A percentile compares a stretch with the other conserved stretches of the same genome.
These are phyloP conservation scores for Brenthis ino DNA, from an alignment of 2,888 invertebrate genomes.

Conservation along the genomic window DNA sequence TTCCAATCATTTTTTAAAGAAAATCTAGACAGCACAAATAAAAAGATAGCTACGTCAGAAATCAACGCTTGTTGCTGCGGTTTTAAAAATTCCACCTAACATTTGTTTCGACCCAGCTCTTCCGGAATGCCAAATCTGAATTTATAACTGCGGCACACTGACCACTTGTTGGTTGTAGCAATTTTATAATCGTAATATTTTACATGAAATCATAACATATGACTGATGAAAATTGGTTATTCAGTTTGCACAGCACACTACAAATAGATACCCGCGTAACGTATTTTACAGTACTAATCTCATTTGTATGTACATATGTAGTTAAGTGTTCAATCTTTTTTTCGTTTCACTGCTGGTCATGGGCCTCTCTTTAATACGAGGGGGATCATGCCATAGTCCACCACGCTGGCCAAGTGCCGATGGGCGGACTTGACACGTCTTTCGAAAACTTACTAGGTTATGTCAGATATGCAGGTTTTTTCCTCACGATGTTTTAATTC, in stretches of 20 bases:
- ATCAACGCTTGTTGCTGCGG: conserved; percentile 13
- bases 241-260: background rate
- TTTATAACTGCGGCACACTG: conserved; percentile 22
- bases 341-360: too few species aligned
- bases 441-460: too few species aligned
- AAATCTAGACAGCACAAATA: conserved; percentile 1
- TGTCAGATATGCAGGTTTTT: too few species aligned
- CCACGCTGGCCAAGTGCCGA: too few species aligned
- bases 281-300: too few species aligned
- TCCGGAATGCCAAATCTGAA: conserved; percentile 18
- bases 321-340: too few species aligned
- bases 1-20: conserved; percentile 42
- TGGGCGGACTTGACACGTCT: too few species aligned
- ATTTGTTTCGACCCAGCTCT: conserved; percentile 12
- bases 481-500: too few species aligned
- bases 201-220: background rate
- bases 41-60: conserved; percentile 9
- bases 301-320: too few species aligned
- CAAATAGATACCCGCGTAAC: too few species aligned
- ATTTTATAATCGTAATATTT: conserved; percentile 6
- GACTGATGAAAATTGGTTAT: background rate
- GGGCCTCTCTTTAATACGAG: too few species aligned
- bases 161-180: conserved; percentile 13
- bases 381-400: too few species aligned
- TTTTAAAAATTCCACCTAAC: conserved; percentile 20